These are phyloP conservation scores for Drosophila watanabei DNA, from an alignment of 1,140 invertebrate genomes.

Conservation along the genomic window DNA sequence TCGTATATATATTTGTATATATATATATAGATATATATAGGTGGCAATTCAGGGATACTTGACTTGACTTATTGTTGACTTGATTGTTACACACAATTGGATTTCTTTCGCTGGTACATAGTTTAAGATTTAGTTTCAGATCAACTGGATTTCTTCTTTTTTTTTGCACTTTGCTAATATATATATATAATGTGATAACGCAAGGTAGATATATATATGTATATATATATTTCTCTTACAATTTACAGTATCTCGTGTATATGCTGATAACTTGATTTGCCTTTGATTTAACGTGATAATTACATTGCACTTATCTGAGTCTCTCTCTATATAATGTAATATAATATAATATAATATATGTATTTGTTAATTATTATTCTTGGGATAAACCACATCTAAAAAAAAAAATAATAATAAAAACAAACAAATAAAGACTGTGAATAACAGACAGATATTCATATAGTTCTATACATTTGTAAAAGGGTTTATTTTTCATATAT, in stretches of 20 bases:
- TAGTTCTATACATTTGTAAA: constrained; percentile 36
- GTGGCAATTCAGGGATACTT: constrained; percentile 19
- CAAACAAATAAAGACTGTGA: neutral
- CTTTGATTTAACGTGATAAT: constrained; percentile 29
- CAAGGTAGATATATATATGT: neutral
- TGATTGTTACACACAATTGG: constrained; percentile 50
- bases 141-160: neutral
- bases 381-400: constrained; percentile 3
- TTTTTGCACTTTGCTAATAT: neutral
- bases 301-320: constrained; percentile 31
- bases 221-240: constrained; percentile 2
- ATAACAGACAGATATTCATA: neutral
- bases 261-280: constrained; percentile 35
- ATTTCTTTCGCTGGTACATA: constrained; percentile 39
- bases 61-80: constrained; percentile 47
- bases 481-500: constrained; percentile 6
- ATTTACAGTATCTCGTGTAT: constrained; percentile 18
- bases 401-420: constrained; percentile 15
- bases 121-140: constrained; percentile 13
- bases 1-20: neutral
- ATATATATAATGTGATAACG: constrained; percentile 22
- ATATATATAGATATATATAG: neutral
- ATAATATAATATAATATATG: constrained; percentile 5
- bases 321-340: neutral
- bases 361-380: neutral